These are phyloP conservation scores for Oryzias melastigma DNA, from an alignment of 2,113 vertebrate species.

Conservation along the genomic window DNA sequence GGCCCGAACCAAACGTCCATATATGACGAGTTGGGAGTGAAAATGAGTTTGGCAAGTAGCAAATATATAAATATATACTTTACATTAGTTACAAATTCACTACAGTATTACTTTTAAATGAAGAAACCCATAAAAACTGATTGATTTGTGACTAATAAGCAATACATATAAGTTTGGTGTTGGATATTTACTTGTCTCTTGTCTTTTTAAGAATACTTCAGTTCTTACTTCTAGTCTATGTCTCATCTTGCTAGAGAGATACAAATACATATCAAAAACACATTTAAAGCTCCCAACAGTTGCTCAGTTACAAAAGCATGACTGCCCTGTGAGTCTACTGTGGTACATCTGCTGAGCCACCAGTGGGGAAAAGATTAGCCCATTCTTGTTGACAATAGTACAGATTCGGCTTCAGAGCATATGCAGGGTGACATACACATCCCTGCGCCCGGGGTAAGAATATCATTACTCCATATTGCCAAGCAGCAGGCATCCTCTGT, in stretches of 20 bases:
- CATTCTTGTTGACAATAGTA: slow-evolving; percentile 17
- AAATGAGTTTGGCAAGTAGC: too few species aligned
- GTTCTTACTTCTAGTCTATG: too few species aligned
- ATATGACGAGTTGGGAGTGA: too few species aligned
- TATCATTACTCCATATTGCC: slow-evolving; percentile 38
- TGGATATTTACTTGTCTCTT: too few species aligned
- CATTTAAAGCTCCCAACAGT: neutral
- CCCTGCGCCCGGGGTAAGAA: slow-evolving; percentile 26
- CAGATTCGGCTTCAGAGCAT: slow-evolving; percentile 19
- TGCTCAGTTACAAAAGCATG: neutral
- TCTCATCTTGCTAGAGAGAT: neutral
- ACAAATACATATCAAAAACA: slow-evolving; percentile 12
- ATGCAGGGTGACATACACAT: slow-evolving; percentile 39
- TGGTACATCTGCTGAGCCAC: slow-evolving; percentile 25
- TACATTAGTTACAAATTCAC: too few species aligned
- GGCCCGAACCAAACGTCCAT: too few species aligned
- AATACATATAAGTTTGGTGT: too few species aligned
- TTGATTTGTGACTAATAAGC: too few species aligned
- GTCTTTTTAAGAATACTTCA: too few species aligned
- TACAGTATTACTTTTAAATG: too few species aligned
- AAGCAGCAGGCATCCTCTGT: slow-evolving; percentile 28
- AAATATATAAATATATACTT: too few species aligned
- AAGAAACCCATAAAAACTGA: too few species aligned
- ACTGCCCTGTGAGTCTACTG: slow-evolving; percentile 6
- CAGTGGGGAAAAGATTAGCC: neutral